Conservation (phyloP, 2,113 vertebrate species). For the Sardina pilchardus region DNA sequence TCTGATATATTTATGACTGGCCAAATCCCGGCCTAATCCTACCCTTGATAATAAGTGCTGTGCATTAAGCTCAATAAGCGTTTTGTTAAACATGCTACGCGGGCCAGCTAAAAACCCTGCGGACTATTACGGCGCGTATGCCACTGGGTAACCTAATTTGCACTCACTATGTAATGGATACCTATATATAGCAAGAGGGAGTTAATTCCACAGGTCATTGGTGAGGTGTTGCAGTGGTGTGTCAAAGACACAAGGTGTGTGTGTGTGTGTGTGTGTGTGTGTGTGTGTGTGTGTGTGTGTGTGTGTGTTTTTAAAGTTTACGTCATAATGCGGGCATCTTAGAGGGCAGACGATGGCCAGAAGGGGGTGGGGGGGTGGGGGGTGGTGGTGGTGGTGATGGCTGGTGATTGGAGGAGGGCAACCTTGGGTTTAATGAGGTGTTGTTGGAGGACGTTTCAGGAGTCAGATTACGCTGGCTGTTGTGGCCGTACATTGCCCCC, state of each 20-base stretch:
- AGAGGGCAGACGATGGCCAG: slow-evolving; percentile 55
- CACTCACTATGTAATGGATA: slow-evolving; percentile 73
- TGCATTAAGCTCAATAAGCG: slow-evolving; percentile 60
- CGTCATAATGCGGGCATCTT: slow-evolving; percentile 57
- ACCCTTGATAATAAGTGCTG: slow-evolving; percentile 67
- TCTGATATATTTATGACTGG: slow-evolving; percentile 68
- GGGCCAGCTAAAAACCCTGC: slow-evolving; percentile 54
- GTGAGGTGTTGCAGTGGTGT: slow-evolving; percentile 36
- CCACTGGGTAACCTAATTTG: slow-evolving; percentile 72
- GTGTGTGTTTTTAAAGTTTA: slow-evolving; percentile 30
- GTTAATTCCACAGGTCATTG: slow-evolving; percentile 51
- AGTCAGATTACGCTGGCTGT: slow-evolving; percentile 56
- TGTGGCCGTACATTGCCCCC: neutral
- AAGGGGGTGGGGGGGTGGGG: neutral
- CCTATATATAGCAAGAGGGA: slow-evolving; percentile 53
- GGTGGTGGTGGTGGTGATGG: neutral
- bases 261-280: neutral
- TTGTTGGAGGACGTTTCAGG: slow-evolving; percentile 63
- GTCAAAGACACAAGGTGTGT: slow-evolving; percentile 1
- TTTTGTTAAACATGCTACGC: slow-evolving; percentile 64
- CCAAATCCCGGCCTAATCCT: slow-evolving; percentile 69
- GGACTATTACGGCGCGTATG: slow-evolving; percentile 56
- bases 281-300: too few species aligned
- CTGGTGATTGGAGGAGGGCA: slow-evolving; percentile 42
- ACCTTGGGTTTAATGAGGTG: slow-evolving; percentile 70